Evolutionary conservation across 2,888 invertebrate species (phyloP).

Genomic region (Leucoma salicis): DNA sequence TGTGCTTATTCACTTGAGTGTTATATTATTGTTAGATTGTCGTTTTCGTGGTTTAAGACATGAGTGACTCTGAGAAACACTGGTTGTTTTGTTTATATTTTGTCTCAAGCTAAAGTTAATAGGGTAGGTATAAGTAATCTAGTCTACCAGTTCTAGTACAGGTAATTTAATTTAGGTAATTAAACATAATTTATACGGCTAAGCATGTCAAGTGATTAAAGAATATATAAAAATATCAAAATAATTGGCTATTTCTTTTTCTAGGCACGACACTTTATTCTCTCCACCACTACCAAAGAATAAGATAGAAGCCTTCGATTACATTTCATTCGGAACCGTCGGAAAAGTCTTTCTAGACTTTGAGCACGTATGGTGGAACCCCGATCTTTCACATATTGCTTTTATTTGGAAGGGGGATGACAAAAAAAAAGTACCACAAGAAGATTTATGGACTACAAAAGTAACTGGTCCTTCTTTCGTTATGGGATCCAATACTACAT

Average conservation of each 20-base stretch:
- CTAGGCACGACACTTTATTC: slow-evolving; percentile 75
- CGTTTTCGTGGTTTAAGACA: too few species aligned
- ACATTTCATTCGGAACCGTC: slow-evolving; percentile 84
- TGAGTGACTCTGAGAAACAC: too few species aligned
- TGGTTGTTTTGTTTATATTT: too few species aligned
- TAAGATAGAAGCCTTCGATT: slow-evolving; percentile 81
- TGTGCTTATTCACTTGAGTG: too few species aligned
- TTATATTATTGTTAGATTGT: too few species aligned
- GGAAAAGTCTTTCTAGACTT: slow-evolving; percentile 87
- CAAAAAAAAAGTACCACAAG: neutral
- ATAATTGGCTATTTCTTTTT: neutral
- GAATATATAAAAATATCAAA: too few species aligned
- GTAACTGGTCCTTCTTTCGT: neutral
- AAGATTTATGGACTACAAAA: neutral
- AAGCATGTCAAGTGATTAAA: too few species aligned
- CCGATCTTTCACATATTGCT: neutral
- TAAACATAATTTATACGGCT: too few species aligned
- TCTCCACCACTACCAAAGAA: slow-evolving; percentile 76
- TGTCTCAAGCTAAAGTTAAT: too few species aligned
- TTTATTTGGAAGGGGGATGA: slow-evolving; percentile 1
- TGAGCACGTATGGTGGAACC: slow-evolving; percentile 49
- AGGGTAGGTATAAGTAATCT: too few species aligned
- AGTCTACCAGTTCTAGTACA: too few species aligned
- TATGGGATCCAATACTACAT: slow-evolving; percentile 1
- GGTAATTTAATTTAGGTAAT: too few species aligned